phyloP scores from a whole-genome alignment of 2,888 invertebrate genomes.

The Agriopis aurantiaria region DNA sequence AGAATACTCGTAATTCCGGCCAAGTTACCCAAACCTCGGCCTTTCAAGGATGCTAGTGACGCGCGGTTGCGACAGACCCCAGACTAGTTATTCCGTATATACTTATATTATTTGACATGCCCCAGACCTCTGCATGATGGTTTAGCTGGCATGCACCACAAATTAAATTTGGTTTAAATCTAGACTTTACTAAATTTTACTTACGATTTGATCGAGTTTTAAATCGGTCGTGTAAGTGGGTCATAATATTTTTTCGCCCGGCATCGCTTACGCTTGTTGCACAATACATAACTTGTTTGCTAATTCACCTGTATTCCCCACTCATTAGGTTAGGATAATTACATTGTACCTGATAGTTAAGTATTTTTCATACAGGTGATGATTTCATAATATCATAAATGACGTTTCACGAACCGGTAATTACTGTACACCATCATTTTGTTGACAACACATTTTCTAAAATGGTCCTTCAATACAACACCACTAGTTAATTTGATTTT shows the following conservation, averaged over 20 bases:
- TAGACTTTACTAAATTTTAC: too few relatives aligned
- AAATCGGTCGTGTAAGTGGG: too few relatives aligned
- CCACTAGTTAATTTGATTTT: too few relatives aligned
- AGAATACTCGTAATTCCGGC: slow-evolving; percentile 19
- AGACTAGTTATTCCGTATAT: neutral
- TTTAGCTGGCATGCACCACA: neutral
- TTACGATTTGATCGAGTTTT: too few relatives aligned
- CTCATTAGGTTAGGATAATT: too few relatives aligned
- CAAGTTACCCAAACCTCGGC: slow-evolving; percentile 10
- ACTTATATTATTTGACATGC: neutral
- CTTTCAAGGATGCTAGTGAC: slow-evolving; percentile 20
- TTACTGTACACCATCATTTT: too few relatives aligned
- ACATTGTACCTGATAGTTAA: too few relatives aligned
- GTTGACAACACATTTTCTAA: too few relatives aligned
- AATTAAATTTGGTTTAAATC: too few relatives aligned
- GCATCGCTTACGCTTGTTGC: neutral
- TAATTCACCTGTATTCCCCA: slow-evolving; percentile 13
- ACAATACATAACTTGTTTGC: slow-evolving; percentile 3
- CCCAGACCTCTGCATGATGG: neutral
- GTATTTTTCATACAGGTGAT: neutral
- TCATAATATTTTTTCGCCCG: neutral
- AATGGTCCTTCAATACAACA: too few relatives aligned
- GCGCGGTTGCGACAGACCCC: slow-evolving; percentile 15
- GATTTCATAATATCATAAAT: neutral
- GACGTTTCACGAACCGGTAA: too few relatives aligned